phyloP scores from a whole-genome alignment of 2,888 invertebrate genomes.

The Eupithecia exiguata region DNA sequence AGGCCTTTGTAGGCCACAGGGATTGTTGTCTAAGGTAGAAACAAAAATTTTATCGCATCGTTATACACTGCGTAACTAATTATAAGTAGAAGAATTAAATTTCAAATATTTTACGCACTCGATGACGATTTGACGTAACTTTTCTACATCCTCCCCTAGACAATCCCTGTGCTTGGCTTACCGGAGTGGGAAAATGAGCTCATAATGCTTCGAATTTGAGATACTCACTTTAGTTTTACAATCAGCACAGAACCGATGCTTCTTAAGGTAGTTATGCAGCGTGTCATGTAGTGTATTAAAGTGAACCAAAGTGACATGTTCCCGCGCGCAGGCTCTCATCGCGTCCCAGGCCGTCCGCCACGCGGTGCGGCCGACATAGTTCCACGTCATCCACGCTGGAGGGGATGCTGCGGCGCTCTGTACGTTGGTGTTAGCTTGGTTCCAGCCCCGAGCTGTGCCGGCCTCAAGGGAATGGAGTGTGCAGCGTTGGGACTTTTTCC shows the following conservation, averaged over 20 bases:
- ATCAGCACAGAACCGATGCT: constrained; percentile 97
- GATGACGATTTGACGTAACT: no score
- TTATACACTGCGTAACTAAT: no score
- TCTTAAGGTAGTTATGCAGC: constrained; percentile 94
- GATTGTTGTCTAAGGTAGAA: neutral
- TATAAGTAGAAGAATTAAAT: neutral
- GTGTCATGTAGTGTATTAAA: constrained; percentile 92
- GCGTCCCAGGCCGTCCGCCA: constrained; percentile 94
- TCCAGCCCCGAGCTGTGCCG: constrained; percentile 89
- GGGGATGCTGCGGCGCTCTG: constrained; percentile 68
- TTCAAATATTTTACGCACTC: neutral
- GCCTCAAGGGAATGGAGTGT: constrained; percentile 95
- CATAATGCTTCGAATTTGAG: neutral
- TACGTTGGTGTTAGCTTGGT: constrained; percentile 15
- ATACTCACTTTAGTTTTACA: constrained; percentile 93
- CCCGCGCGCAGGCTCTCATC: constrained; percentile 90
- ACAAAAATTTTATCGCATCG: no score
- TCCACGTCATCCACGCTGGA: constrained; percentile 89
- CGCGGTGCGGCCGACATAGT: constrained; percentile 83
- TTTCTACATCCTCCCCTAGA: no score
- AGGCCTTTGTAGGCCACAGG: neutral
- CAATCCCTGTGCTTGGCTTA: neutral
- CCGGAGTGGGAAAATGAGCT: neutral
- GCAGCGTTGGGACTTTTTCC: constrained; percentile 95
- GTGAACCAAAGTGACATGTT: constrained; percentile 94